Percentiles rank a stretch among this genome's conserved stretches.
Conservation (phyloP, 2,888 invertebrate species). For the Dryocosmus kuriphilus region DNA sequence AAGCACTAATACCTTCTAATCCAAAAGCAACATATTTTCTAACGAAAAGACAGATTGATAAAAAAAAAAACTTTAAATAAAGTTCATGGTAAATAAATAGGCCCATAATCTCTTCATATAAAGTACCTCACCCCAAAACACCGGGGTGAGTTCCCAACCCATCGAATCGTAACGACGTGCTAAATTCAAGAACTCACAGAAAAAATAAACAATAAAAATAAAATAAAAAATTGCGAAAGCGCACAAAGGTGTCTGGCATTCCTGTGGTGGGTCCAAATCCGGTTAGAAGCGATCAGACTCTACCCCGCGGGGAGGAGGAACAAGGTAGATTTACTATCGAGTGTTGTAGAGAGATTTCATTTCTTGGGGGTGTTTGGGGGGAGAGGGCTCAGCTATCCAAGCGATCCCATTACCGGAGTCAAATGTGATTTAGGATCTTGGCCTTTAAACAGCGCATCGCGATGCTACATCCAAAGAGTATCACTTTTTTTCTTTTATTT, state of each 20-base stretch:
- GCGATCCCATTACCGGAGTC: conserved; percentile 69
- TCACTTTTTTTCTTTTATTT: neutral
- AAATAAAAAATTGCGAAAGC: conserved; percentile 14
- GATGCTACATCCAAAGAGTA: conserved; percentile 18
- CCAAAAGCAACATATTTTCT: no score
- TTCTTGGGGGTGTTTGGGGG: conserved; percentile 50
- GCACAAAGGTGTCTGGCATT: conserved; percentile 5
- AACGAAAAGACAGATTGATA: no score
- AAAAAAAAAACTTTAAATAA: neutral
- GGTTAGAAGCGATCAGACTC: conserved; percentile 30
- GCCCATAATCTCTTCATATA: neutral
- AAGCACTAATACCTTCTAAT: no score
- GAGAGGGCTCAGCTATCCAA: conserved; percentile 50
- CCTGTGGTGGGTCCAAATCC: neutral
- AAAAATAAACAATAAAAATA: neutral
- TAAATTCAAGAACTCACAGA: neutral
- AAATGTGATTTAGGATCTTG: conserved; percentile 74
- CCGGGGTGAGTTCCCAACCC: neutral
- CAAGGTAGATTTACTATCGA: conserved; percentile 67
- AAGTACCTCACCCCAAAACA: neutral
- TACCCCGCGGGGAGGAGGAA: conserved; percentile 30
- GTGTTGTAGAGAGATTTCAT: conserved; percentile 63
- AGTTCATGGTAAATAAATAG: neutral
- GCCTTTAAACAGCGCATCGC: conserved; percentile 48
- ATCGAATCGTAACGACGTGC: neutral